Evolutionary conservation across 2,113 vertebrate genomes (phyloP), one percentile per base, ranked within the genome.

Genomic region (Numida meleagris): DNA sequence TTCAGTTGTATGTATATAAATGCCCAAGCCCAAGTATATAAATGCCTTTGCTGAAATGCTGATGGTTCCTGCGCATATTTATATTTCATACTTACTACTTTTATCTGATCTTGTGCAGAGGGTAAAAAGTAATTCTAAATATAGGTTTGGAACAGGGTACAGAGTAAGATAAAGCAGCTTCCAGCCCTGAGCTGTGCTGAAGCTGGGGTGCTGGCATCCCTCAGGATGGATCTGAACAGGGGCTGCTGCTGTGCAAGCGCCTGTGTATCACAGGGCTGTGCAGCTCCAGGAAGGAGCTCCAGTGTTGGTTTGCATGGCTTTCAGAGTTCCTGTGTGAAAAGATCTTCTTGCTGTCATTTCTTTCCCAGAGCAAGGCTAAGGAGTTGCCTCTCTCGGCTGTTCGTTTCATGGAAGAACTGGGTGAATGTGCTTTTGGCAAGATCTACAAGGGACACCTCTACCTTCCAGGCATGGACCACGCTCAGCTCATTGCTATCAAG

Each of bases 401-500:
- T 6, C 99, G 99, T 36, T 99, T 99, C 97, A 99, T 99, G 99
- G 99, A 99, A 97, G 99, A 99, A 94, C 85, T 99, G 43, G 99
- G 99, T 1, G 99, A 99, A 45, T 99, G 99, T 24, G 73, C 96
- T 3, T 97, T 99, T 5, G 99, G 99, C 34, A 99, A 99, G 98
- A 99, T 99, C 97, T 99, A 99, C 97, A 99, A 99, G 92, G 99
- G 99, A 33, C 99, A 99, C 63, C 98, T 99, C 89, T 99, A 99
- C 95, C 98, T 99, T 50, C 99, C 99, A 1, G 99, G 99, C 83
- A 99, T 99, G 99, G 99, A 99, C 86, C 99, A 99, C 25, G 98
- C 99, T 7, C 99, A 99, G 95, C 97, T 99, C 3, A 98, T 99
- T 65, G 99, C 99, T 83, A 99, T 99, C 96, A 99, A 99, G 97